phyloP scores from a whole-genome alignment of 2,888 invertebrate genomes.

The Trichogramma dendrolimi region DNA sequence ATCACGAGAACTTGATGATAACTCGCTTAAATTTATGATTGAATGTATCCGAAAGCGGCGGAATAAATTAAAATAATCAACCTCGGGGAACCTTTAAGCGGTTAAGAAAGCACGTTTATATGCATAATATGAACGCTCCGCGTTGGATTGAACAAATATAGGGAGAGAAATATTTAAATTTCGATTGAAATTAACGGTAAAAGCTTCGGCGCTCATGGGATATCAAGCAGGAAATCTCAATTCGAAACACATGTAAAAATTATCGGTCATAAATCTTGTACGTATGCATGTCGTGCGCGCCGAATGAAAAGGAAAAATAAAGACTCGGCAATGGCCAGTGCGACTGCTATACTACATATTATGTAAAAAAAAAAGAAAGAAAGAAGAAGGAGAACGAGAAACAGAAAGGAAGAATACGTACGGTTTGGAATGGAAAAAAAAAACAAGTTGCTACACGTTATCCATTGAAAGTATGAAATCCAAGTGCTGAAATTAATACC shows the following conservation, averaged over 20 bases:
- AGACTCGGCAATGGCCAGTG: background rate
- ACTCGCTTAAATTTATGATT: too few species aligned
- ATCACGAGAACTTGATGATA: too few species aligned
- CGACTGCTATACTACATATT: background rate
- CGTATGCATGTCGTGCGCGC: background rate
- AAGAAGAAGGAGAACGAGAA: background rate
- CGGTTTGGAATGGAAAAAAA: background rate
- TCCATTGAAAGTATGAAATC: too few species aligned
- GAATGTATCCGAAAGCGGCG: too few species aligned
- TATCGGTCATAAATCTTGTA: conserved; percentile 15
- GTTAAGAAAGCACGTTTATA: too few species aligned
- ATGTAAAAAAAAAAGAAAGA: background rate
- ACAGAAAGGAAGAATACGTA: background rate
- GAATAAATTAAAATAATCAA: too few species aligned
- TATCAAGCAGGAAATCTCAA: conserved; percentile 26
- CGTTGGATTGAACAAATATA: background rate
- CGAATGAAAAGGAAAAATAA: background rate
- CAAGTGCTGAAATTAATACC: too few species aligned
- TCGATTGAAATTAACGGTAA: conserved; percentile 11
- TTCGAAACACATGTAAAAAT: conserved; percentile 18
- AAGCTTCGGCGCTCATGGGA: conserved; percentile 1
- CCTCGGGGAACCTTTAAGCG: too few species aligned
- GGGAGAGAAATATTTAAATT: background rate
- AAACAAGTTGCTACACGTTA: too few species aligned
- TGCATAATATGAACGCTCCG: too few species aligned